Percentiles rank a stretch among this genome's conserved stretches.
These are phyloP conservation scores for Jaculus jaculus DNA, from an alignment of 2,113 vertebrate species.

Conservation along the genomic window DNA sequence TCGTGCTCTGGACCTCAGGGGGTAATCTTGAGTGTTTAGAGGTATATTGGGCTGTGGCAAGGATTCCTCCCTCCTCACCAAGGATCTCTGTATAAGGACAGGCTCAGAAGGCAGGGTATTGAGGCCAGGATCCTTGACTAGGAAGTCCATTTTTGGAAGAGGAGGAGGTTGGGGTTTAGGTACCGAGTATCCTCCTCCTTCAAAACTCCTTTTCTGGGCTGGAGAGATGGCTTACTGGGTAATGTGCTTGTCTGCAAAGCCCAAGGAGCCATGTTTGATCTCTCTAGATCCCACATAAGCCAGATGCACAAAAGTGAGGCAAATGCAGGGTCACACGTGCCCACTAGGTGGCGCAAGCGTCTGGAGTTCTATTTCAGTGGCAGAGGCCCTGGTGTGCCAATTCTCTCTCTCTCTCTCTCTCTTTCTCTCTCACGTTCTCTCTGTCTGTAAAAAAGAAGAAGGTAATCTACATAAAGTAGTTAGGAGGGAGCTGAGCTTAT, in stretches of 20 bases:
- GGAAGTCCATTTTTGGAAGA: neutral
- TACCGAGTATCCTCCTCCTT: neutral
- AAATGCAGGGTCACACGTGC: too few species aligned
- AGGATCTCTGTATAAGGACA: neutral
- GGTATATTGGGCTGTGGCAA: neutral
- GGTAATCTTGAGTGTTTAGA: neutral
- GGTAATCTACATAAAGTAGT: neutral
- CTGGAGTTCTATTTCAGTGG: too few species aligned
- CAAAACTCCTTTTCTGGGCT: neutral
- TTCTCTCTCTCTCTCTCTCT: too few species aligned
- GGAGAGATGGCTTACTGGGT: too few species aligned
- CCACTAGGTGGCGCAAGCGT: too few species aligned
- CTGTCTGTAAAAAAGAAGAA: neutral
- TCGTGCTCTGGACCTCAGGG: neutral
- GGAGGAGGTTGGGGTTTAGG: neutral
- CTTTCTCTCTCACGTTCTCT: too few species aligned
- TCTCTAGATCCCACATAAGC: too few species aligned
- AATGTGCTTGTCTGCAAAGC: too few species aligned
- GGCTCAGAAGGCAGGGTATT: neutral
- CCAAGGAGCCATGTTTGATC: too few species aligned
- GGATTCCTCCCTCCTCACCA: neutral
- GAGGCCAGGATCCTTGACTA: neutral
- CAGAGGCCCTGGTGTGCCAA: too few species aligned
- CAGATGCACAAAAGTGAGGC: too few species aligned
- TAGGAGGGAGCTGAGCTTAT: neutral